Base-by-base conservation (phyloP, 2,113 vertebrate species). In the Catharus minimus region DNA sequence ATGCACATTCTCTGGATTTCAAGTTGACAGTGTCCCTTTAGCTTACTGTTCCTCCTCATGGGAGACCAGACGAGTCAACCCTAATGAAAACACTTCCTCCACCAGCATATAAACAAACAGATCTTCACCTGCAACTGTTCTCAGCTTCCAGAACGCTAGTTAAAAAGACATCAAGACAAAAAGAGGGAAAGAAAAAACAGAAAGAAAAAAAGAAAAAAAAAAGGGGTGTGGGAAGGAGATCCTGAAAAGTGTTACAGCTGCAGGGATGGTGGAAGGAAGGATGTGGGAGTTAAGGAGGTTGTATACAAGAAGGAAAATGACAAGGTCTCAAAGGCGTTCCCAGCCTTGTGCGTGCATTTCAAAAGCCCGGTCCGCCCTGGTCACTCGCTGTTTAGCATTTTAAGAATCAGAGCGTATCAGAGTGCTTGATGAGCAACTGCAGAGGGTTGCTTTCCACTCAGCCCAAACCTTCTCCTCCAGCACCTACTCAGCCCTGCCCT, bases 41-140 rank as follows among this genome's bases (percentile, higher is more conserved):
- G 81, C 86, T 66, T 69, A 74, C 82, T 80, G 68, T 67, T 95
- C 49, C 78, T 94, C 74, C 82, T 85, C 71, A 75, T 2, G 22
- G 82, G 93, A 91, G 79, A 58, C 32, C 57, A 78, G 68, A 52
- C 5, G 0, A 95, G 83, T 61, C 88, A 89, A 83, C n/a, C 80
- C 66, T 82, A 94, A 94, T 10, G 46, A 96, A 94, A 96, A 93
- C 86, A 95, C 89, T 96, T 97, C 96, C 95, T 96, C 71, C 38
- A 33, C 67, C 72, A 92, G 79, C 81, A 79, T 17, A 65, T 56
- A 92, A 91, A 88, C 91, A 95, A 86, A 90, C 86, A 86, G 36
- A 77, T 76, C 92, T 94, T 93, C 73, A 77, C 86, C 92, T 89
- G 69, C 55, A 92, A 93, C 92, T 93, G 75, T 69, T 94, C 69